Evolutionary conservation across 2,888 invertebrate genomes (phyloP), one percentile per base, ranked within the genome.

Genomic region (Tenthredo scrophulariae): DNA sequence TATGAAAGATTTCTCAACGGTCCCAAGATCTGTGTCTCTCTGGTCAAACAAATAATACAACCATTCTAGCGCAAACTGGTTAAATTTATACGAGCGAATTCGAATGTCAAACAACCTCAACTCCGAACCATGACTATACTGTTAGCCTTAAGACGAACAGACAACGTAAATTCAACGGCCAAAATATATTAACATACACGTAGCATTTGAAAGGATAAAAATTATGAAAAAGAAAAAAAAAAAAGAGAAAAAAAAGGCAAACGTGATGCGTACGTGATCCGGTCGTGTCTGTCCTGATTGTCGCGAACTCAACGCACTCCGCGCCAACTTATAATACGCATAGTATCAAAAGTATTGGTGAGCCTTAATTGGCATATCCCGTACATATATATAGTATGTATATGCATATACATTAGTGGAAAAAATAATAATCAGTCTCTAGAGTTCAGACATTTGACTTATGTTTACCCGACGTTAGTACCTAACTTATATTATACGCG

Each of bases 61-160:
- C 75, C 50, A 77, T 77, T 77, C 80, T 62, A 65, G 33, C 40
- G 37, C 62, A 80, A 80, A 62, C 80, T 37, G 80, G 80, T 80
- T 80, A 80, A 80, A 80, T 62, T 80, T 80, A 80, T 80, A 80
- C 80, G 40, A 80, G 40, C 80, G 62, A 58, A 80, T 80, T 37
- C 80, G 58, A 62, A 80, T 80, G 80, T 80, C 62, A 62, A 58
- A 65, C 62, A 80, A 80, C 80, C 62, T 65, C 62, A 80, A 80
- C 80, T 43, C n/a, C 50, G 15, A 46, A 37, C 29, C 10, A 54
- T 33, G 43, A 6, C 33, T 74, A 74, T 43, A 74, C n/a, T 18
- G 50, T n/a, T 46, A 18, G 77, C 77, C 50, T 77, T 43, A 77
- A 77, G 77, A 18, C 50, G 54, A 54, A 54, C 33, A 15, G 33